Evolutionary conservation across 1,140 invertebrate species (phyloP).

Genomic region (Muscidifurax raptorellus): DNA sequence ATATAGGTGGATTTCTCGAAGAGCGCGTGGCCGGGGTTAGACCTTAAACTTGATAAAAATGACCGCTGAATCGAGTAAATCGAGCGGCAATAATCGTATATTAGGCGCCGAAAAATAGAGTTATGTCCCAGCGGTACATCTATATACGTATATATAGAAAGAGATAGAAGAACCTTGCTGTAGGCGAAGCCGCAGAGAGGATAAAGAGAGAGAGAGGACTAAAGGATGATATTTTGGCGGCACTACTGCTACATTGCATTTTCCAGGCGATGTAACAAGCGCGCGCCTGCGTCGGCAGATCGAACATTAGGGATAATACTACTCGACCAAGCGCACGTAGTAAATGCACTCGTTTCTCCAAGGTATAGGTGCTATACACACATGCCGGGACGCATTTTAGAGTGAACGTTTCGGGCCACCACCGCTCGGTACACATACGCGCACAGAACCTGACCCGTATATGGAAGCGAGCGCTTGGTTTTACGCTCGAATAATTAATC

Average conservation of each 20-base stretch:
- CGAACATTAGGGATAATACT: conserved; percentile 20
- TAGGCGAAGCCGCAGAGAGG: background rate
- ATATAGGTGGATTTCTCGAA: background rate
- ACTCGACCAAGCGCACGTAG: background rate
- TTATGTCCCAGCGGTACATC: background rate
- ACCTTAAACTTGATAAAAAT: conserved; percentile 45
- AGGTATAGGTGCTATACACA: too few species aligned
- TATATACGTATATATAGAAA: background rate
- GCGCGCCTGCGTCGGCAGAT: background rate
- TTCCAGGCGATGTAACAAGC: conserved; percentile 29
- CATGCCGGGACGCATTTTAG: too few species aligned
- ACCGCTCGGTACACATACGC: too few species aligned
- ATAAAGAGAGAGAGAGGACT: background rate
- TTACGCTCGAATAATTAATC: conserved; percentile 2
- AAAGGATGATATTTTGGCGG: conserved; percentile 17
- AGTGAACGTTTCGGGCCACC: too few species aligned
- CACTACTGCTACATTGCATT: conserved; percentile 18
- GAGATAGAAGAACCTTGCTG: too few species aligned
- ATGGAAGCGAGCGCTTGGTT: background rate
- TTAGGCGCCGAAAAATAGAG: conserved; percentile 15
- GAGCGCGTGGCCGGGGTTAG: background rate
- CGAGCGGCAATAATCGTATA: conserved; percentile 33
- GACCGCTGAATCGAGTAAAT: conserved; percentile 38
- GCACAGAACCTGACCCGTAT: background rate
- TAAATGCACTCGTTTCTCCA: too few species aligned